Conservation (phyloP, 2,113 vertebrate genomes). For the Caranx melampygus region DNA sequence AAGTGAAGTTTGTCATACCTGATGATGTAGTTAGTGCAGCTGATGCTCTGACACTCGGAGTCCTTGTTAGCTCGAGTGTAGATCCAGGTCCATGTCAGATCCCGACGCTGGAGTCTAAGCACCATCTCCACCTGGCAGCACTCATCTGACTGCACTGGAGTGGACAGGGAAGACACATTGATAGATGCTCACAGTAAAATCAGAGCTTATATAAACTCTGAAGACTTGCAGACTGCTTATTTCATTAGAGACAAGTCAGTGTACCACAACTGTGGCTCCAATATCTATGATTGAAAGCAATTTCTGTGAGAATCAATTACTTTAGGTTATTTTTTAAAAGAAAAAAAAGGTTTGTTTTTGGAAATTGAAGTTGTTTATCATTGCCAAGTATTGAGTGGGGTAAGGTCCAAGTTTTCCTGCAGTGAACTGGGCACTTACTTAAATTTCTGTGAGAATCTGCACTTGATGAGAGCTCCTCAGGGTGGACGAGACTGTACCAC, state of each 20-base stretch:
- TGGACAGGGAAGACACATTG: constrained; percentile 5
- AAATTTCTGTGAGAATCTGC: constrained; percentile 80
- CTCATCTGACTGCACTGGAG: constrained; percentile 71
- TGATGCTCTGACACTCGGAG: constrained; percentile 58
- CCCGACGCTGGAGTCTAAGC: constrained; percentile 76
- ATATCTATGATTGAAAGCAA: neutral
- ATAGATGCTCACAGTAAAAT: neutral
- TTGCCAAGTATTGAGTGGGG: neutral
- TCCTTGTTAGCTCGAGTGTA: constrained; percentile 67
- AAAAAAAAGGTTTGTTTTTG: neutral
- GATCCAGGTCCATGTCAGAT: constrained; percentile 82
- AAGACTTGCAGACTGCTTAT: neutral
- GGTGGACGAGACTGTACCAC: constrained; percentile 89
- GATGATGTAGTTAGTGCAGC: constrained; percentile 82
- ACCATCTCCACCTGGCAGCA: constrained; percentile 74
- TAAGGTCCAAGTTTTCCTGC: neutral
- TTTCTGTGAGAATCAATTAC: neutral
- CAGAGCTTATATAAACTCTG: neutral
- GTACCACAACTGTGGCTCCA: neutral
- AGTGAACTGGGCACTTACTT: constrained; percentile 76
- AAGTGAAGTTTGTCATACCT: constrained; percentile 70
- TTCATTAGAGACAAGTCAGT: constrained; percentile 1
- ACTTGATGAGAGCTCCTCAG: constrained; percentile 78
- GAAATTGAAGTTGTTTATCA: neutral
- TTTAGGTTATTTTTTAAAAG: neutral